Conservation (phyloP, 2,113 vertebrate species). For the Montifringilla adamsi region DNA sequence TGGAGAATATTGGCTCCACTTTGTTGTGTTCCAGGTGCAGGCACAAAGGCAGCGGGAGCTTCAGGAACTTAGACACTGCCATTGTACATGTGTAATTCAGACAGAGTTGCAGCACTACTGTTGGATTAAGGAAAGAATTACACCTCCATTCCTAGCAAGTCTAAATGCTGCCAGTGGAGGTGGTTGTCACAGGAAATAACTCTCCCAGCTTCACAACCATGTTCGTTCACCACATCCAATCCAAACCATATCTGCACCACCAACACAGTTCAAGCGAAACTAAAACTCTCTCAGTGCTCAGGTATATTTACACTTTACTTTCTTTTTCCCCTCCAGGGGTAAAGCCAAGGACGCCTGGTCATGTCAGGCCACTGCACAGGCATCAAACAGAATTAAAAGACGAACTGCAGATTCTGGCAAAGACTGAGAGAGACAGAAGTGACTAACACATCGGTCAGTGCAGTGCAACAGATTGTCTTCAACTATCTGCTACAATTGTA, state of each 20-base stretch:
- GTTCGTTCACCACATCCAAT: background rate
- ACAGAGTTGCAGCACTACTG: background rate
- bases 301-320: background rate
- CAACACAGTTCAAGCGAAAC: background rate
- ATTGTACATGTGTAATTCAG: background rate
- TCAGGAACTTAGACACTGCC: background rate
- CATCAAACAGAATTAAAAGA: background rate
- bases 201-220: background rate
- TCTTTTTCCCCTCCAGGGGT: background rate
- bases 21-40: background rate
- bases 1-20: background rate
- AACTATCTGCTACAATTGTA: background rate
- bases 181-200: background rate
- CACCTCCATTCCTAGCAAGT: background rate
- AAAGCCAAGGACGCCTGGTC: background rate
- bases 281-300: background rate
- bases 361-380: background rate
- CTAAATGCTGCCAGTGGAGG: background rate
- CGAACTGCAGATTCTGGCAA: background rate
- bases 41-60: background rate
- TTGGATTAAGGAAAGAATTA: background rate
- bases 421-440: background rate
- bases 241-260: background rate
- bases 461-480: background rate
- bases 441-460: fast-evolving